Base-by-base conservation (phyloP, 1,140 invertebrate genomes). In the Drosophila subpulchrella region DNA sequence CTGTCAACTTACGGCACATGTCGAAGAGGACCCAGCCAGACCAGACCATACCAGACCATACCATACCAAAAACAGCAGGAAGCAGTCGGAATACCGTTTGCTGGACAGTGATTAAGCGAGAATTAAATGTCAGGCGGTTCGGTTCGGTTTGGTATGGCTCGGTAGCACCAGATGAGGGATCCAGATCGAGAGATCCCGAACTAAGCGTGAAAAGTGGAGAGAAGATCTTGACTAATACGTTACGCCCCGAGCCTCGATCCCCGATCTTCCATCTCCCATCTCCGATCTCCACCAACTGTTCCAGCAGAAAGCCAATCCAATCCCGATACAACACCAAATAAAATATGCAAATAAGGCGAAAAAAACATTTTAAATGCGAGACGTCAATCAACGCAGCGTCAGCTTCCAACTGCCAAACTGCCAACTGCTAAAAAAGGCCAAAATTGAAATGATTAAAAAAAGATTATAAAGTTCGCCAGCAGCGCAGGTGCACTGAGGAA, bases 41-140 rank as follows among this genome's bases (percentile, higher is more conserved):
- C 38, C 38, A 39, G 38, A n/a, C 36, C 8, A 36, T 0, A 38
- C 6, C 36, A 38, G 34, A 38, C 10, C 36, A 11, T 4, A 38
- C 34, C 34, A 36, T 10, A 20, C 17, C 20, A 12, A 13, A 24
- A 53, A 32, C 65, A 71, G 68, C 68, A 71, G 68, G 70, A 73
- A 73, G 57, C 70, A 39, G 67, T 20, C 77, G 62, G 55, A 89
- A 72, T 77, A 84, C 84, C 84, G 72, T 88, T 88, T 13, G 50
- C 38, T 38, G 79, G 89, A 91, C 89, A 91, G 81, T 91, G 89
- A 91, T 91, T 91, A 91, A 91, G 89, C 84, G 84, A 71, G 82
- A 91, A 91, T 89, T 91, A 91, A 91, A 89, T 84, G 88, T 74
- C 78, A 82, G 82, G 44, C 76, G 47, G 27, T 27, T 4, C 27